These are phyloP conservation scores for Chrysogorgia sp. DNA, from an alignment of 92 coral and sea anemone genomes.

Conservation along the genomic window DNA sequence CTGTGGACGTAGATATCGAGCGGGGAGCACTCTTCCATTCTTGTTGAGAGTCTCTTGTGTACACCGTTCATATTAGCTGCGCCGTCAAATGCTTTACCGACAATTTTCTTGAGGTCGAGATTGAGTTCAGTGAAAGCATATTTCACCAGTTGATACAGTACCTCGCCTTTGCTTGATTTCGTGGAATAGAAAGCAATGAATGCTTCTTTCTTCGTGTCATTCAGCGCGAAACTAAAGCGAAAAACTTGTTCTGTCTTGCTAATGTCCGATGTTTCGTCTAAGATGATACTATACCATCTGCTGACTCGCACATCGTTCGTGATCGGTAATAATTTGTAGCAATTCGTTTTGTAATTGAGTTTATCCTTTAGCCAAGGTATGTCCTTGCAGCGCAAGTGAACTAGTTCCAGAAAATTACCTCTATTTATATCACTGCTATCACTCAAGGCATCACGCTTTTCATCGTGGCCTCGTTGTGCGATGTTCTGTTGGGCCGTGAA, in stretches of 20 bases:
- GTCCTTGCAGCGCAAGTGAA: too few species aligned
- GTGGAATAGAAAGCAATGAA: slow-evolving; percentile 48
- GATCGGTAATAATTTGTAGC: slow-evolving; percentile 50
- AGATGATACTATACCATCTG: slow-evolving; percentile 47
- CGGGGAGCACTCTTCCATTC: slow-evolving; percentile 57
- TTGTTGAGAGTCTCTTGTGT: slow-evolving; percentile 43
- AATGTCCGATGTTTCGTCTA: slow-evolving; percentile 53
- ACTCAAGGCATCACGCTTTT: too few species aligned
- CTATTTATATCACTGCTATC: too few species aligned
- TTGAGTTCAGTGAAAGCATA: slow-evolving; percentile 20
- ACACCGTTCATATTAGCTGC: slow-evolving; percentile 55
- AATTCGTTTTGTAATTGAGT: too few species aligned
- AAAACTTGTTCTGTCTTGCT: slow-evolving; percentile 53
- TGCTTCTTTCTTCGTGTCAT: slow-evolving; percentile 49
- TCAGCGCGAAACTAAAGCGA: slow-evolving; percentile 46
- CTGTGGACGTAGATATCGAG: slow-evolving; percentile 41
- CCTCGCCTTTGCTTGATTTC: slow-evolving; percentile 42
- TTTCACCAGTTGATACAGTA: slow-evolving; percentile 40
- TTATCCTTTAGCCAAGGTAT: too few species aligned
- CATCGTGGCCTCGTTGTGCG: too few species aligned
- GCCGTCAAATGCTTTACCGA: slow-evolving; percentile 49
- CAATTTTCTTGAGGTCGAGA: slow-evolving; percentile 40
- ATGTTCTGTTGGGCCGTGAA: too few species aligned
- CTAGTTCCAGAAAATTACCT: too few species aligned
- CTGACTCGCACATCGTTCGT: slow-evolving; percentile 37